Conservation (phyloP, 2,113 vertebrate genomes). For the Haplochromis vanheusdeni region DNA sequence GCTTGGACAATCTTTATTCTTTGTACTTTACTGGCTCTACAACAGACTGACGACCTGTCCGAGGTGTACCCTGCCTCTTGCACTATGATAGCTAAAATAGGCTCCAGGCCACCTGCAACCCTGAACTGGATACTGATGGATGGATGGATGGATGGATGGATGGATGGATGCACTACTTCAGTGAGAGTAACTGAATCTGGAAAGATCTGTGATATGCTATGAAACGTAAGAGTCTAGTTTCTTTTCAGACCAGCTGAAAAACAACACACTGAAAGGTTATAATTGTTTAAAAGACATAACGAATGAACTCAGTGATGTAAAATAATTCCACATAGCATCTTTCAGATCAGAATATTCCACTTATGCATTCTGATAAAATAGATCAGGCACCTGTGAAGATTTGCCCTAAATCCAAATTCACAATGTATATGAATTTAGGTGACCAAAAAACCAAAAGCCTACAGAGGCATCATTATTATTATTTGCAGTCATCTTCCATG, state of each 20-base stretch:
- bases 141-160: background rate
- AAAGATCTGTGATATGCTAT: background rate
- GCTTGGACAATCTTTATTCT: background rate
- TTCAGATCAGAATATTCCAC: background rate
- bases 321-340: background rate
- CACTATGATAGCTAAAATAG: background rate
- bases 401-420: background rate
- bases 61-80: background rate
- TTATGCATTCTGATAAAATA: background rate
- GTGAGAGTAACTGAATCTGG: background rate
- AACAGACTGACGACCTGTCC: background rate
- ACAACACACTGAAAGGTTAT: background rate
- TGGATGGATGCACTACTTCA: fast-evolving
- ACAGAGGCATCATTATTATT: background rate
- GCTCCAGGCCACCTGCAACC: background rate
- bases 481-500: background rate
- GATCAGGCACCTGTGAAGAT: background rate
- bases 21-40: background rate
- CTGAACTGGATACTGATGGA: background rate
- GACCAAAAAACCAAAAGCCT: background rate
- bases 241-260: background rate
- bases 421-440: background rate
- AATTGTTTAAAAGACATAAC: background rate
- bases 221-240: background rate
- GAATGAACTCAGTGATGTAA: background rate